Conservation (phyloP, 2,888 invertebrate genomes). For the Agriotes lineatus region DNA sequence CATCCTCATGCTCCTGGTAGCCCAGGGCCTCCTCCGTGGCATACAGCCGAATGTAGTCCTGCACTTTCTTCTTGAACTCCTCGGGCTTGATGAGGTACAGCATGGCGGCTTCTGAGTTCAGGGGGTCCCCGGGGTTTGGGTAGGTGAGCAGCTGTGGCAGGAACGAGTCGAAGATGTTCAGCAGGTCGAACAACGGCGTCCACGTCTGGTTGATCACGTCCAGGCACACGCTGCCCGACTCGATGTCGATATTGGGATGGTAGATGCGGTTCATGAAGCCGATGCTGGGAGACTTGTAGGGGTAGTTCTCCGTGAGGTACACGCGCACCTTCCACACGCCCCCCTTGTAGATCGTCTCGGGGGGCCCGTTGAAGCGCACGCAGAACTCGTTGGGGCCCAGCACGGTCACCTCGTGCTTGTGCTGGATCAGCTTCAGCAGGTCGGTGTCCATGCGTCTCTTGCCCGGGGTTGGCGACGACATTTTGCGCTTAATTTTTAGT, state of each 20-base stretch:
- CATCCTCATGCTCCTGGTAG: too few species aligned
- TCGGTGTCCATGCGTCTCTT: conserved; percentile 7
- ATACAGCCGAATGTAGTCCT: conserved; percentile 97
- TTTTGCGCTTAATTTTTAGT: not conserved
- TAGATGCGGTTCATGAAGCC: conserved; percentile 99
- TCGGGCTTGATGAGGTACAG: conserved; percentile 99
- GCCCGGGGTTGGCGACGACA: not conserved
- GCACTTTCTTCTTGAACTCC: conserved; percentile 99
- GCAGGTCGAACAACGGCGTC: conserved; percentile 98
- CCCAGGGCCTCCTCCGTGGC: too few species aligned
- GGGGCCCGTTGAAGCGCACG: conserved; percentile 99
- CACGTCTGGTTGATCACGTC: conserved; percentile 99
- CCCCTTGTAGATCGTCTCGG: conserved; percentile 98
- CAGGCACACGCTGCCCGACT: conserved; percentile 98
- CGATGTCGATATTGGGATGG: conserved; percentile 99
- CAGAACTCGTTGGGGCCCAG: conserved; percentile 95
- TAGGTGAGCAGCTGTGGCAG: conserved; percentile 98
- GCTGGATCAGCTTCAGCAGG: conserved; percentile 77
- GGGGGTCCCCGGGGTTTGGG: conserved; percentile 99
- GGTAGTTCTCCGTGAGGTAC: conserved; percentile 98
- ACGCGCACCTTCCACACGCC: conserved; percentile 99
- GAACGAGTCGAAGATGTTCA: conserved; percentile 99
- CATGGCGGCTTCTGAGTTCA: conserved; percentile 99
- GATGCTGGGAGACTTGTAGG: conserved; percentile 99
- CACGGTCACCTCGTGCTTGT: conserved; percentile 99